Base-by-base conservation (phyloP, 2,888 invertebrate genomes). In the Agonopterix alstromeriana region DNA sequence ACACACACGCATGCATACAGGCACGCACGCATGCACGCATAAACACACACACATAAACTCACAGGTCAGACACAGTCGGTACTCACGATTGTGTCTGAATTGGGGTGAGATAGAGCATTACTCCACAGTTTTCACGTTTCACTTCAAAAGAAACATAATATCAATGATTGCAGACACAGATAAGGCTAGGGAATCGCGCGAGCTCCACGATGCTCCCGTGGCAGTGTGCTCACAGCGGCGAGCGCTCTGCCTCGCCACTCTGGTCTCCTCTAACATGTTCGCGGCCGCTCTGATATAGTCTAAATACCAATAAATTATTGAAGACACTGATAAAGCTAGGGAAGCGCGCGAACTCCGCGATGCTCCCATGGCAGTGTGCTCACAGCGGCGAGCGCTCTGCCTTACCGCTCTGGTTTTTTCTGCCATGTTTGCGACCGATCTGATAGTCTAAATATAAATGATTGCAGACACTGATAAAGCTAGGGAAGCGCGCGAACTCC, bases 141-240 rank as follows among this genome's bases (percentile, higher is more conserved):
- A 3, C 17, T 17, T 17, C 17, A 17, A 17, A 17, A 3, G 3
- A 17, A 17, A 17, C 17, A 17, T n/a, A 17, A 17, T 27, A 27
- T 27, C 0, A 27, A 27, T 5, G 27, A 27, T 38, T 40, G 3
- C 58, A 88, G 87, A 89, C 43, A 75, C 84, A 0, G 88, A 88
- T 47, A 88, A 88, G 40, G 87, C 87, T 0, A 66, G 88, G 0
- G 87, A 87, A 45, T 86, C 86, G 0, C 65, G 83, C 0, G 83
- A 83, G 45, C 57, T 82, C 0, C 82, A 82, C 1, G 86, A 86
- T 0, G 75, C 84, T 0, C 94, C 95, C 12, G 94, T 96, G 53
- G 95, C 95, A 11, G 95, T 96, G 38, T 97, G 97, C 75, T 96
- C 96, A 3, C 96, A 96, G 74, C 93, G 95, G 53, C 91, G 94